phyloP scores from a whole-genome alignment of 23 tunicate species.

The Aplidium turbinatum region DNA sequence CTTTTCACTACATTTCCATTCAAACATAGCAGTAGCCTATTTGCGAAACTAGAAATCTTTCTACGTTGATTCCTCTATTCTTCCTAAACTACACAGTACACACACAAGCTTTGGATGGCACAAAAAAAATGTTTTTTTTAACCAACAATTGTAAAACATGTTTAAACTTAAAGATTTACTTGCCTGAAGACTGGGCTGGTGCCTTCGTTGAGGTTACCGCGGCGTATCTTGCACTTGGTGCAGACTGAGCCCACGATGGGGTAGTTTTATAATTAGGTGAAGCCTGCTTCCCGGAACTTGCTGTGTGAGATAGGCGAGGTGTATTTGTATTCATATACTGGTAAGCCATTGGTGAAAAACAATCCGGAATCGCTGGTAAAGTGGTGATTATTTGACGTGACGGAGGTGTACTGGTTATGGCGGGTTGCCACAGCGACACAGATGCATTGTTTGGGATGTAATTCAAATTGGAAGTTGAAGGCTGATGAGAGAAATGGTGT shows the following conservation, averaged over 20 bases:
- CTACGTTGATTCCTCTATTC: no score
- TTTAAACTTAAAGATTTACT: no score
- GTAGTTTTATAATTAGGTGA: no score
- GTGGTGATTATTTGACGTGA: not conserved
- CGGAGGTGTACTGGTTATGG: not conserved
- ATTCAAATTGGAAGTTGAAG: not conserved
- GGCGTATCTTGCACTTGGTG: not conserved
- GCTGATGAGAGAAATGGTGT: not conserved
- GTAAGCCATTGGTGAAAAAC: conserved; percentile 23
- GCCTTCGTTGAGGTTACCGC: not conserved
- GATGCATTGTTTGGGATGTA: not conserved
- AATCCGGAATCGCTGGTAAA: not conserved
- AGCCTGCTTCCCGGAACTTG: not conserved
- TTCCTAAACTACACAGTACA: no score
- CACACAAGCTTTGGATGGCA: no score
- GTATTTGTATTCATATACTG: not conserved
- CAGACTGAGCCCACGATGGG: not conserved
- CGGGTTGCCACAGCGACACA: conserved; percentile 41
- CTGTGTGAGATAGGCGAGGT: not conserved
- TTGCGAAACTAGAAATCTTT: no score
- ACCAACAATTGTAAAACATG: no score
- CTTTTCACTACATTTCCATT: no score
- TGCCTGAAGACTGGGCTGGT: not conserved
- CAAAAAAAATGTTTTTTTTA: no score
- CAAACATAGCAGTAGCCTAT: no score